Conservation (phyloP, 2,113 vertebrate genomes). For the Hypanus sabinus region DNA sequence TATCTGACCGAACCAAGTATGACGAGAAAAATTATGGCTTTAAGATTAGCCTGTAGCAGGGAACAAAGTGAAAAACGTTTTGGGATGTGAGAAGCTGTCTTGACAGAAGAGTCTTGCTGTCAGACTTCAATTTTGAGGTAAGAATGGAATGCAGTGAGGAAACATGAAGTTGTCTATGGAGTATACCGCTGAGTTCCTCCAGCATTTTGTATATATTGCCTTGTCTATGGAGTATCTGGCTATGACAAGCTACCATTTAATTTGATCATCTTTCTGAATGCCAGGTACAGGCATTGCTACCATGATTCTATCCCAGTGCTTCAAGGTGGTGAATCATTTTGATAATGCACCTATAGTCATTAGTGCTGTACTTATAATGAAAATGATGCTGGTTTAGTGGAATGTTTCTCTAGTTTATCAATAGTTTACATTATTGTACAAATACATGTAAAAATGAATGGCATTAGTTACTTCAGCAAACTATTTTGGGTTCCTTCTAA, state of each 20-base stretch:
- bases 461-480: slow-evolving; percentile 26
- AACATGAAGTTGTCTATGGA: slow-evolving; percentile 49
- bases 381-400: not conserved
- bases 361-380: slow-evolving; percentile 1
- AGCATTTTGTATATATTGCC: no score
- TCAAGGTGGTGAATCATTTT: slow-evolving; percentile 14
- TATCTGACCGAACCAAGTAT: slow-evolving; percentile 1
- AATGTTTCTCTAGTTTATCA: slow-evolving; percentile 1
- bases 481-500: not conserved
- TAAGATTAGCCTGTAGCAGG: slow-evolving; percentile 31
- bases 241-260: slow-evolving; percentile 42
- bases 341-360: not conserved
- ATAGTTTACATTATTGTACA: not conserved
- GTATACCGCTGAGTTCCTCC: slow-evolving; percentile 38
- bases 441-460: slow-evolving; percentile 11
- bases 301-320: not conserved
- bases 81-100: slow-evolving; percentile 22
- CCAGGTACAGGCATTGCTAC: slow-evolving; percentile 46
- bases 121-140: slow-evolving; percentile 47
- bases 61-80: slow-evolving; percentile 40
- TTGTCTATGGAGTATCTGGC: slow-evolving; percentile 50
- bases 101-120: slow-evolving; percentile 41
- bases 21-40: not conserved
- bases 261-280: slow-evolving; percentile 45
- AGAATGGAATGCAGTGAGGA: slow-evolving; percentile 44